Percentiles rank a stretch among this genome's conserved stretches.
Evolutionary conservation across 2,888 invertebrate genomes (phyloP).

Genomic region (Orgyia antiqua): DNA sequence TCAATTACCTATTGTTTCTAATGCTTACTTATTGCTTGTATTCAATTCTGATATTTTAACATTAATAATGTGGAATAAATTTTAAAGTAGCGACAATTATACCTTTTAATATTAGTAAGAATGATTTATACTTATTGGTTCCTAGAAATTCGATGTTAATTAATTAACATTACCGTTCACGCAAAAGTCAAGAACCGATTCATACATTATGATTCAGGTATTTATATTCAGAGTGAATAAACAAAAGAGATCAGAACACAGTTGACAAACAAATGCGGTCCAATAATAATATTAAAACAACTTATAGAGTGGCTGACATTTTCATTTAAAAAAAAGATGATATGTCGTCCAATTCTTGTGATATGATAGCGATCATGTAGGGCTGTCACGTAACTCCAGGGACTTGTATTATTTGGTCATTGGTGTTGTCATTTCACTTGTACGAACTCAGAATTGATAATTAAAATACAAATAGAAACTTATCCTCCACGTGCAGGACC

Average conservation of each 20-base stretch:
- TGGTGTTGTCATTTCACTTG: conserved; percentile 19
- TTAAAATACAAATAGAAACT: conserved; percentile 2
- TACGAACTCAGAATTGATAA: conserved; percentile 17
- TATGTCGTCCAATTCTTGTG: conserved; percentile 36
- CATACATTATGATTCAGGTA: conserved; percentile 14
- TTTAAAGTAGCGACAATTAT: no score
- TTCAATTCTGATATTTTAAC: no score
- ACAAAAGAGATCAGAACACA: conserved; percentile 40
- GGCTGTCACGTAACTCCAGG: conserved; percentile 29
- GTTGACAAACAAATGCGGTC: conserved; percentile 51
- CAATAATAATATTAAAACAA: conserved; percentile 56
- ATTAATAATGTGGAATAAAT: no score
- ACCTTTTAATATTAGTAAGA: no score
- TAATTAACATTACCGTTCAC: neutral
- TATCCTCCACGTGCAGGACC: no score
- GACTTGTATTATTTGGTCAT: conserved; percentile 16
- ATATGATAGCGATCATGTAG: conserved; percentile 33
- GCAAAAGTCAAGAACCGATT: conserved; percentile 21
- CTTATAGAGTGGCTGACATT: conserved; percentile 60
- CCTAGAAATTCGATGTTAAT: no score
- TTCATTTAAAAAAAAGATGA: conserved; percentile 58
- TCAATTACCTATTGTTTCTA: no score
- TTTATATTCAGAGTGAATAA: conserved; percentile 50
- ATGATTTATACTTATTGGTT: no score
- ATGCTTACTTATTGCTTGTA: no score